phyloP scores from a whole-genome alignment of 1,140 invertebrate species.

The Drosophila repleta region DNA sequence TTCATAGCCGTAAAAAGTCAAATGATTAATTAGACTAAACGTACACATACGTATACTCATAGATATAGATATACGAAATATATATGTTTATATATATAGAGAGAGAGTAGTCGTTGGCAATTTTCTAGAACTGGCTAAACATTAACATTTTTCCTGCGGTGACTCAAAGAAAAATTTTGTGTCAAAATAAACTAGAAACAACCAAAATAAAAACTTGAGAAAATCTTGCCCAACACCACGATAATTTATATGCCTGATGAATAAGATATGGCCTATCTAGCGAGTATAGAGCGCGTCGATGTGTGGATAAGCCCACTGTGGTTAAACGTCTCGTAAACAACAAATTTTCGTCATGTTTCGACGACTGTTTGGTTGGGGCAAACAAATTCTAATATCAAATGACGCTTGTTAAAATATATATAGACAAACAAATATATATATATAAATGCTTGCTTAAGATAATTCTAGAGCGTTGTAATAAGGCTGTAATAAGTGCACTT shows the following conservation, averaged over 20 bases:
- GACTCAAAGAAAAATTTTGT: constrained; percentile 18
- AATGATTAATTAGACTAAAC: constrained; percentile 46
- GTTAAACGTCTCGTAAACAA: constrained; percentile 26
- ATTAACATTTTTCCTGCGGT: constrained; percentile 16
- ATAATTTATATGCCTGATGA: constrained; percentile 14
- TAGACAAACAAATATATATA: not conserved
- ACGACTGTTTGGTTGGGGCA: constrained; percentile 3
- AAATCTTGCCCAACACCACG: constrained; percentile 27
- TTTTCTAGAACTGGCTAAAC: constrained; percentile 45
- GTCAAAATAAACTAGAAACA: constrained; percentile 28
- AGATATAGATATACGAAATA: constrained; percentile 24
- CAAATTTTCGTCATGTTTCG: constrained; percentile 41
- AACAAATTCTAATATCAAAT: constrained; percentile 23
- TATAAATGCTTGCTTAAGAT: not conserved
- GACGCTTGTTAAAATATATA: constrained; percentile 13
- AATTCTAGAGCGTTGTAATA: not conserved
- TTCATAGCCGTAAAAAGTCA: constrained; percentile 25
- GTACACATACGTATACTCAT: not conserved
- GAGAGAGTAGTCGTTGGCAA: constrained; percentile 21
- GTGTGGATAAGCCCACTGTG: constrained; percentile 15
- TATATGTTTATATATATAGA: not conserved
- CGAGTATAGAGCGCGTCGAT: constrained; percentile 1
- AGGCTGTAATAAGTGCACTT: not conserved
- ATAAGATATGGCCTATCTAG: constrained; percentile 1
- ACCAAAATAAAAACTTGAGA: not conserved